Evolutionary conservation across 2,113 vertebrate genomes (phyloP).

Genomic region (Oxygymnocypris stewartii): DNA sequence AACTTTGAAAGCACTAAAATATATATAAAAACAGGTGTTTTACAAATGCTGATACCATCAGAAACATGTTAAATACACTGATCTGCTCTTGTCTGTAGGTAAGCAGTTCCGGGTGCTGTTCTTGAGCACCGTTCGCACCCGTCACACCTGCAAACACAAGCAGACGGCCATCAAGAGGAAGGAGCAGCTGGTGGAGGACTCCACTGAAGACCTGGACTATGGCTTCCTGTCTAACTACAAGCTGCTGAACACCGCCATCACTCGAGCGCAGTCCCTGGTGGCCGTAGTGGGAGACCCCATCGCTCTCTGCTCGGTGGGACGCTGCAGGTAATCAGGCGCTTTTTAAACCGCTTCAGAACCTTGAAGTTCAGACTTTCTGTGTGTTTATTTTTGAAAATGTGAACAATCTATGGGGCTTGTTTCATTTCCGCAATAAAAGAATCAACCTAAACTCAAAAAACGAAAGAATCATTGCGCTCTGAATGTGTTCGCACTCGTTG

Average conservation of each 20-base stretch:
- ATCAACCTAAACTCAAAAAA: no score
- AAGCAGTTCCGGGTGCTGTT: slow-evolving; percentile 98
- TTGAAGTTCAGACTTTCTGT: not conserved
- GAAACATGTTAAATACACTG: not conserved
- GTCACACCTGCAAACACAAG: slow-evolving; percentile 98
- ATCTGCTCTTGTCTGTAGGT: slow-evolving; percentile 72
- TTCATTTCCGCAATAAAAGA: not conserved
- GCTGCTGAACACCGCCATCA: slow-evolving; percentile 98
- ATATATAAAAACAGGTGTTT: no score
- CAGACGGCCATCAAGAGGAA: slow-evolving; percentile 98
- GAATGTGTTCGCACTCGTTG: not conserved
- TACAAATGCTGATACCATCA: not conserved
- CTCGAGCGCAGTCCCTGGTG: slow-evolving; percentile 94
- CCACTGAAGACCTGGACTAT: slow-evolving; percentile 96
- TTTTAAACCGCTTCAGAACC: not conserved
- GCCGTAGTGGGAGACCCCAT: slow-evolving; percentile 98
- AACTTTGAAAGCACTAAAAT: no score
- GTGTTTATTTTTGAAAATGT: not conserved
- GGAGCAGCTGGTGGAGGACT: slow-evolving; percentile 96
- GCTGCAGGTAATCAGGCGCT: slow-evolving; percentile 86
- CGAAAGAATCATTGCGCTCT: not conserved
- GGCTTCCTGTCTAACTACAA: slow-evolving; percentile 99
- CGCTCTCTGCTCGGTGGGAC: slow-evolving; percentile 94
- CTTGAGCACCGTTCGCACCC: slow-evolving; percentile 96
- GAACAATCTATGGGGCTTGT: not conserved